A percentile compares a stretch with the other conserved stretches of the same genome.
These are phyloP conservation scores for Theocolax elegans DNA, from an alignment of 1,140 invertebrate species.

Conservation along the genomic window DNA sequence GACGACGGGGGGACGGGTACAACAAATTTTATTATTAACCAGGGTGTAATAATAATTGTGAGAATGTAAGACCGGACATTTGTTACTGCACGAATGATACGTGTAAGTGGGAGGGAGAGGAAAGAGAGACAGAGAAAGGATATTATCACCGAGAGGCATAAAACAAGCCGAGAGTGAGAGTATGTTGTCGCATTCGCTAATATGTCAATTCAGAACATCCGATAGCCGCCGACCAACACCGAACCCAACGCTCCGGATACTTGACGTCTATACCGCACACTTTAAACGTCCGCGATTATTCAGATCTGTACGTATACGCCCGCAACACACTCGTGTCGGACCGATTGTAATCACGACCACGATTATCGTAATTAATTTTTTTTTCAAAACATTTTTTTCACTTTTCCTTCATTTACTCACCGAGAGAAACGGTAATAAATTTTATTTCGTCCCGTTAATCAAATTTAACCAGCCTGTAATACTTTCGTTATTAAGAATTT, in stretches of 20 bases:
- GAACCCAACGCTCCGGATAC: conserved; percentile 22
- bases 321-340: no score
- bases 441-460: no score
- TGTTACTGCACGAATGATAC: conserved; percentile 31
- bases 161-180: neutral
- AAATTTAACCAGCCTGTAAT: no score
- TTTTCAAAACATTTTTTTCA: no score
- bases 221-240: conserved; percentile 13
- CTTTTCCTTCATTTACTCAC: no score
- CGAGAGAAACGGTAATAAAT: no score
- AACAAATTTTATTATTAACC: conserved; percentile 23
- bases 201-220: conserved; percentile 38
- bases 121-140: conserved; percentile 16
- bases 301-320: no score
- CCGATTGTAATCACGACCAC: no score
- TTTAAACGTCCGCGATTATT: no score
- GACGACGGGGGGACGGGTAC: no score
- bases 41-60: conserved; percentile 12
- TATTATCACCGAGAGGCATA: neutral
- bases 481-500: no score
- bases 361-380: no score
- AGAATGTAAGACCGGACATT: conserved; percentile 34
- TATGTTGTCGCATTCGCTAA: conserved; percentile 1
- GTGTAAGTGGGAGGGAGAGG: neutral
- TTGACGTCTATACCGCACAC: neutral